Evolutionary conservation across 53 echinoderm and acorn worm species (phyloP), one percentile per base, ranked within the genome.

Genomic region (Holothuria scabra): DNA sequence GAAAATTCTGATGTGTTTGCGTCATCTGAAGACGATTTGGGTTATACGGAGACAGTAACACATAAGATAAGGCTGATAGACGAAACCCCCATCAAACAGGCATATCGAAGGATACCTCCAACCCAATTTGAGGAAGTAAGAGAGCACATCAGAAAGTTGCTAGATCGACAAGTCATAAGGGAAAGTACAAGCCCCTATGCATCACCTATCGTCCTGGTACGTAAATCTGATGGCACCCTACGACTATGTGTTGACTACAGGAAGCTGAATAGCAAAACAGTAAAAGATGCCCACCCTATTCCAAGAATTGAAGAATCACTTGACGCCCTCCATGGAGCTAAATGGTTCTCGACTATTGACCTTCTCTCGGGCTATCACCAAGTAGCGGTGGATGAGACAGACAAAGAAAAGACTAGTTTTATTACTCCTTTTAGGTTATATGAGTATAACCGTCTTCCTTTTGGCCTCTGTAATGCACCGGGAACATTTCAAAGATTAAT

Each of bases 41-140:
- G 5, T 9, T 64, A 64, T 31, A 64, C 65, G 1, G 65, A 64
- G 65, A 64, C 65, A 19, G 11, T 64, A 14, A 64, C 26, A 64
- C 65, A 64, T 64, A 7, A 31, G 65, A 64, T 64, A 4, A 7
- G 19, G 65, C 26, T 31, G 4, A 12, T 64, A 9, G 81, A 81
- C 63, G 81, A 81, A 0, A 64, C 32, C 4, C 81, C 81, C 5
- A 35, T 81, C 4, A 62, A 63, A 29, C 83, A 82, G 56, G 62
- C 90, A 1, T 90, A 72, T n/a, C 75, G 82, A 7, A 49, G 83
- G 1, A 90, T 90, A 24, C 86, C 82, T 14, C 90, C 86, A 23
- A 33, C 86, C 23, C 90, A 90, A 59, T 82, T 86, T 30, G 87
- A 87, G 63, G 85, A 89, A 22, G 89, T 89, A 20, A 68, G 69